Base-by-base conservation (phyloP, 2,888 invertebrate species). In the Plagiodera versicolora region DNA sequence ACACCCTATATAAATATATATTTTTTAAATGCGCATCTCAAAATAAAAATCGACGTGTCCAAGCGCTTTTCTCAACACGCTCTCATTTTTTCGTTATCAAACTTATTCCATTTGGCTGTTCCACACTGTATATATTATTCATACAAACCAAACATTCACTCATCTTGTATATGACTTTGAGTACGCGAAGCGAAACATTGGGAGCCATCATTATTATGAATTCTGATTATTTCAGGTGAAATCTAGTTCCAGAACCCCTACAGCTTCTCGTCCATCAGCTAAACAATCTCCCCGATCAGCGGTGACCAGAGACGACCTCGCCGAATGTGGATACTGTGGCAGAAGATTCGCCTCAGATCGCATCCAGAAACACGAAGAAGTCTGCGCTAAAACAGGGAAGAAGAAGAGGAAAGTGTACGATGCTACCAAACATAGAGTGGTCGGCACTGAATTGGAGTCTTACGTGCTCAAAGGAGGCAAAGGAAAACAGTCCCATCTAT, bases 331-430 rank as follows among this genome's bases (percentile, higher is more conserved):
- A 24, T 85, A 87, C 64, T 97, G 96, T 79, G 87, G 89, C 0
- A 86, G 96, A 0, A 84, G 86, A 16, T 96, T 97, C 80, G 90
- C 89, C 6, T 77, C 85, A 16, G 96, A 97, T 75, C 86, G 97
- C 1, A 82, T 95, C 54, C 82, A 80, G 5, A 90, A 89, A 70
- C 98, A 98, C 79, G 87, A 93, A 79, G 84, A 87, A 24, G 92
- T 96, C 65, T 98, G 98, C 80, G 81, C 86, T 68, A 93, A 91
- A 77, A 85, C 92, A 0, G 82, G 85, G 49, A 81, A 84, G 60
- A 94, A 94, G 80, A 94, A 93, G 76, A 84, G 97, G 67, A 98
- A 95, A 82, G 87, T 89, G 0, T 98, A 95, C 78, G 98, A 98
- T 80, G 90, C 91, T 1, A 86, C 92, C 46, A 94, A 93, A 75